phyloP scores from a whole-genome alignment of 2,113 vertebrate species.

The Prochilodus magdalenae region DNA sequence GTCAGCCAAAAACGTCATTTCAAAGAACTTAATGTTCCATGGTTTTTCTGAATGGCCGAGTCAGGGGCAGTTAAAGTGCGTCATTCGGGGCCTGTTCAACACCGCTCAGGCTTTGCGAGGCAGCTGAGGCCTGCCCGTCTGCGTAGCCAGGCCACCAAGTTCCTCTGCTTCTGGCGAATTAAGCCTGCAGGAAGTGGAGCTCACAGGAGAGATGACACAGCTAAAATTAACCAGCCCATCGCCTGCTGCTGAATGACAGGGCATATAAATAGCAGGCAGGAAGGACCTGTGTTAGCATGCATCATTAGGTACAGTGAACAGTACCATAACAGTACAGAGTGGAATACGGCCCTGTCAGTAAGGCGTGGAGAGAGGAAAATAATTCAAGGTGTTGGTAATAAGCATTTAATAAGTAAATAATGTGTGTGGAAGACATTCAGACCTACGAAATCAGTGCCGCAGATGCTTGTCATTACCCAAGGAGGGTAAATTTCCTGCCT shows the following conservation, averaged over 20 bases:
- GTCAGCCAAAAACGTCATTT: background rate
- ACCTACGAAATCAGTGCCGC: background rate
- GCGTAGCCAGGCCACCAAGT: conserved; percentile 46
- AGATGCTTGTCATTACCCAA: conserved; percentile 21
- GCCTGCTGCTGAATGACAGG: conserved; percentile 65
- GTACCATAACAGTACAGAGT: background rate
- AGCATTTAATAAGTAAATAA: conserved; percentile 20
- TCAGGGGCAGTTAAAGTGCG: conserved; percentile 20
- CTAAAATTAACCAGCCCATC: conserved; percentile 74
- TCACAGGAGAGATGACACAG: conserved; percentile 72
- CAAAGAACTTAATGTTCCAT: background rate
- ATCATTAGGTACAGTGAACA: conserved; percentile 40
- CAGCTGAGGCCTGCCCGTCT: background rate
- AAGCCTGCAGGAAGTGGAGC: conserved; percentile 73
- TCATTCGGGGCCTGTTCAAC: conserved; percentile 21
- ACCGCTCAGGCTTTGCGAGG: conserved; percentile 7
- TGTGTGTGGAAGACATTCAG: background rate
- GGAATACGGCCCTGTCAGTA: background rate
- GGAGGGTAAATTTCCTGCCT: conserved; percentile 15
- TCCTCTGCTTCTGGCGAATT: conserved; percentile 65
- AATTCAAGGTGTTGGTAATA: background rate
- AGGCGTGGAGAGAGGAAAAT: background rate
- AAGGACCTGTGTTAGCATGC: conserved; percentile 53
- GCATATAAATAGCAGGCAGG: conserved; percentile 69
- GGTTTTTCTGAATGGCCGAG: conserved; percentile 13